A percentile compares a stretch with the other conserved stretches of the same genome.
Evolutionary conservation across 2,888 invertebrate genomes (phyloP).

Genomic region (Lasioglossum oenotherae): DNA sequence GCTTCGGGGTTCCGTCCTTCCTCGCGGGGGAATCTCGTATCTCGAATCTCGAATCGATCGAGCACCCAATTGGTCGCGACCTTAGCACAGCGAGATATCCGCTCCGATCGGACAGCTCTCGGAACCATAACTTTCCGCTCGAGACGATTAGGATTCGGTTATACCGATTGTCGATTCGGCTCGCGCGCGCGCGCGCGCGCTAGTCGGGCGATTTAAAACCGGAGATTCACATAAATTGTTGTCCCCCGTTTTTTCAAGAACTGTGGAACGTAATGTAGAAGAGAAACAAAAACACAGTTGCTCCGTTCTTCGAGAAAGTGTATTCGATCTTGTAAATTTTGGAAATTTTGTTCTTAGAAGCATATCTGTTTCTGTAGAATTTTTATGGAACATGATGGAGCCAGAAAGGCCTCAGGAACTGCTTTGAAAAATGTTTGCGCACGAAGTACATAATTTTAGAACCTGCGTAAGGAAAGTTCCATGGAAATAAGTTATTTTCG

Average conservation of each 20-base stretch:
- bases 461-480: not conserved
- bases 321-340: no score
- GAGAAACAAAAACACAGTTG: no score
- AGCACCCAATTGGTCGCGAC: not conserved
- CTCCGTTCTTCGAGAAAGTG: no score
- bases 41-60: conserved; percentile 5
- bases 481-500: not conserved
- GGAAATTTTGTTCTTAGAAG: no score
- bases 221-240: not conserved
- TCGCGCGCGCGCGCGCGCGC: no score
- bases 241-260: not conserved
- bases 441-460: not conserved
- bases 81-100: not conserved
- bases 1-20: not conserved
- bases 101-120: not conserved
- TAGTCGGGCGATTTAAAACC: not conserved
- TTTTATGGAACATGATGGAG: not conserved
- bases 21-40: conserved; percentile 4
- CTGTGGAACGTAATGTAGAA: no score
- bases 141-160: not conserved
- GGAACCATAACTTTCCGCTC: not conserved
- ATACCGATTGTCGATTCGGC: not conserved
- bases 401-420: not conserved
- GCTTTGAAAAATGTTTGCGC: not conserved
- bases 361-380: not conserved